Percentiles rank a stretch among this genome's conserved stretches.
Evolutionary conservation across 1,140 invertebrate genomes (phyloP).

Genomic region (Neelides sp.): DNA sequence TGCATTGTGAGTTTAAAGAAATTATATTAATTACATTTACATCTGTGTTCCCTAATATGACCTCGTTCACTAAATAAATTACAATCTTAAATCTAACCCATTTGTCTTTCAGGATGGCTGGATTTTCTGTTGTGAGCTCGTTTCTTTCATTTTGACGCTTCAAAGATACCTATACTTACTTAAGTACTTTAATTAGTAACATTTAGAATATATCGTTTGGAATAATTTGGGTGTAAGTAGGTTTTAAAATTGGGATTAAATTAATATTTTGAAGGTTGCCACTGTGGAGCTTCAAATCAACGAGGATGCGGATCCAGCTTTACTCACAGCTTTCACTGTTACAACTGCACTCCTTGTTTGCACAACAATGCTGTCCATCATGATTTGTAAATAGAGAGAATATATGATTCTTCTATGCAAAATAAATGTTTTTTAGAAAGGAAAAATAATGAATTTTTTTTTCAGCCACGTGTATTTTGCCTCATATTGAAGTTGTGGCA

Average conservation of each 20-base stretch:
- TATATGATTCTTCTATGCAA: neutral
- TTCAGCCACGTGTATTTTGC: conserved; percentile 26
- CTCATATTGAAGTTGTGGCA: conserved; percentile 25
- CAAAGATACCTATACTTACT: neutral
- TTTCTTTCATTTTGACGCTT: neutral
- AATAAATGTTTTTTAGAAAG: neutral
- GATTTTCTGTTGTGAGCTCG: conserved; percentile 27
- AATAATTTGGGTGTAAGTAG: too few relatives aligned
- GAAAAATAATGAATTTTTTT: neutral
- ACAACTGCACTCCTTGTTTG: conserved; percentile 24
- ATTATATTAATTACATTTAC: neutral
- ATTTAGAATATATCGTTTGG: too few relatives aligned
- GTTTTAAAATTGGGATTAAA: too few relatives aligned
- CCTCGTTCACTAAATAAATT: neutral
- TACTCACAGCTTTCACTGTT: conserved; percentile 26
- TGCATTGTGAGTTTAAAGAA: neutral
- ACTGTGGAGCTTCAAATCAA: conserved; percentile 31
- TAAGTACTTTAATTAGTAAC: too few relatives aligned
- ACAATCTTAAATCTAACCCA: neutral
- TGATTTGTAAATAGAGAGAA: conserved; percentile 8
- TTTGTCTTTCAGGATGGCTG: conserved; percentile 18
- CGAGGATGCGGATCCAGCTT: conserved; percentile 28
- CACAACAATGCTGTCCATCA: conserved; percentile 29
- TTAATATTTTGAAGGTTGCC: conserved; percentile 15
- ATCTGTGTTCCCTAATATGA: neutral